A percentile compares a stretch with the other conserved stretches of the same genome.
Evolutionary conservation across 2,888 invertebrate species (phyloP).

Genomic region (Trissonchulus sp.): DNA sequence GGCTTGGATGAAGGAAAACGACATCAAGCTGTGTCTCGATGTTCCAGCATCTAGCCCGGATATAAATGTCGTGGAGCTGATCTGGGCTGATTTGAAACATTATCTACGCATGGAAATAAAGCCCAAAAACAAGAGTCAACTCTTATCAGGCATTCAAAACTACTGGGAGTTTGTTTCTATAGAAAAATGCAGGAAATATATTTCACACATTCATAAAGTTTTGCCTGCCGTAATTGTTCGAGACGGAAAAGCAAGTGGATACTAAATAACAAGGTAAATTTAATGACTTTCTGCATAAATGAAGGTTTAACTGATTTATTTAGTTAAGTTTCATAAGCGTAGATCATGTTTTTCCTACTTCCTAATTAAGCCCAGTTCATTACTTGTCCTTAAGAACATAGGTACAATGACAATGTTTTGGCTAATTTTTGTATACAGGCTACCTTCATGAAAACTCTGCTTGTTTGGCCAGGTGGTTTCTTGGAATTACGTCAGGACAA

Average conservation of each 20-base stretch:
- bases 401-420: no score
- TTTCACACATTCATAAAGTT: neutral
- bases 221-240: neutral
- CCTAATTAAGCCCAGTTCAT: no score
- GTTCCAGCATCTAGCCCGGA: neutral
- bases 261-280: no score
- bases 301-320: no score
- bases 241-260: neutral
- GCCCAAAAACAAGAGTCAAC: neutral
- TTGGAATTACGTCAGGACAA: no score
- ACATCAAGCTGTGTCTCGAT: neutral
- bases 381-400: no score
- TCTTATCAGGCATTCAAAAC: neutral
- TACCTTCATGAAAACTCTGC: no score
- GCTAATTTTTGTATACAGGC: no score
- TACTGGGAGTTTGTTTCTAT: neutral
- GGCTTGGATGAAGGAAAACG: neutral
- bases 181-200: neutral
- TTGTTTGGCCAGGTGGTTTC: no score
- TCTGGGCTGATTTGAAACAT: neutral
- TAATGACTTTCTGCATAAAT: no score
- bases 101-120: neutral
- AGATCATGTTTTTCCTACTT: no score
- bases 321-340: no score
- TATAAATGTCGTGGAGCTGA: neutral